phyloP scores from a whole-genome alignment of 2,797 vertebrate species.

The Clamator glandarius region DNA sequence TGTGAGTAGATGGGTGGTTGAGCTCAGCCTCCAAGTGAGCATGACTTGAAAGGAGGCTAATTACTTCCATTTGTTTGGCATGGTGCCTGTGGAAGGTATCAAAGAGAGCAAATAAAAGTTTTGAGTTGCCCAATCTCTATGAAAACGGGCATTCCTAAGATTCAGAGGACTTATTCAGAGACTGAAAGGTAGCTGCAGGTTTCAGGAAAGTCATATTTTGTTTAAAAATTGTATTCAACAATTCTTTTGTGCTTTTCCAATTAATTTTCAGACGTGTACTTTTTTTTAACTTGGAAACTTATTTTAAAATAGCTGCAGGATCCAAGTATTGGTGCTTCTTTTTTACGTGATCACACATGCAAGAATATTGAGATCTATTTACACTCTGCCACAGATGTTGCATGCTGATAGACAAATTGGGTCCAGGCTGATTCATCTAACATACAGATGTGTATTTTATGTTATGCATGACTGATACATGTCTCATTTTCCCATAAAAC shows the following conservation, averaged over 20 bases:
- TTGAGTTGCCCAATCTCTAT: not conserved
- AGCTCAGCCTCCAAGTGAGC: slow-evolving; percentile 19
- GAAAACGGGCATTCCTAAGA: not conserved
- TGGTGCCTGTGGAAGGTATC: not conserved
- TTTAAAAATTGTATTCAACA: not conserved
- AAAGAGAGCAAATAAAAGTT: not conserved
- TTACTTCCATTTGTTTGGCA: not conserved
- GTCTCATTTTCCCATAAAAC: not conserved
- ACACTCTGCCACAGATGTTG: not conserved
- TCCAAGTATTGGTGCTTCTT: not conserved
- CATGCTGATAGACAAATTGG: not conserved
- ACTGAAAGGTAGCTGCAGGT: not conserved
- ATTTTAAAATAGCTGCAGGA: not conserved
- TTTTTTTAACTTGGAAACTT: not conserved
- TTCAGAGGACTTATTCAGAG: not conserved
- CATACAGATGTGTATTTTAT: not conserved
- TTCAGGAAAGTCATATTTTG: not conserved
- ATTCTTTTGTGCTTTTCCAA: not conserved
- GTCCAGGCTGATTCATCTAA: not conserved
- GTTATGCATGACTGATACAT: not conserved
- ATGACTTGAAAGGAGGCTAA: not conserved
- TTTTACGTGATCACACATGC: not conserved
- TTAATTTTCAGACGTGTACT: not conserved
- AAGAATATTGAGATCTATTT: not conserved
- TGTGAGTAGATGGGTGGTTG: not conserved